Conservation (phyloP, 30 jellyfish, hydroid and myxozoan species). For the Nemopilema nomurai region DNA sequence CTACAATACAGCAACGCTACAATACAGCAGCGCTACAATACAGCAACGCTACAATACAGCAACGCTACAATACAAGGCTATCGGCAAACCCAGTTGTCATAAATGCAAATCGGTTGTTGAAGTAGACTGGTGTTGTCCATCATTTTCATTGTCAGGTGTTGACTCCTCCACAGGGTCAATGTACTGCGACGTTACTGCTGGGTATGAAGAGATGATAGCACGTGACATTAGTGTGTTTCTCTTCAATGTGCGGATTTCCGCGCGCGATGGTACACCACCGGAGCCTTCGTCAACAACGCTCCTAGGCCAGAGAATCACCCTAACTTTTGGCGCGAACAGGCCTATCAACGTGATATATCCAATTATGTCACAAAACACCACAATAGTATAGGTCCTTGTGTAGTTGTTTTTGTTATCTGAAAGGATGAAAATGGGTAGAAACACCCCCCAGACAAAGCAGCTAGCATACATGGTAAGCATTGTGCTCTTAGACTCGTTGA, state of each 20-base stretch:
- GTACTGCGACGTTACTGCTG: conserved; percentile 31
- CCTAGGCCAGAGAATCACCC: conserved; percentile 51
- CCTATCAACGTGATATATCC: conserved; percentile 90
- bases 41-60: no score
- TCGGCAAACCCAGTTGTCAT: background rate
- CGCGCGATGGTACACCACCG: conserved; percentile 43
- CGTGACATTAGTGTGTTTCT: conserved; percentile 53
- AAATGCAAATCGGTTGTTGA: conserved; percentile 64
- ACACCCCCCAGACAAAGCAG: conserved; percentile 91
- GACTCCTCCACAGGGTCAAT: conserved; percentile 20
- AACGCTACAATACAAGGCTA: background rate
- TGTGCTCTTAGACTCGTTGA: conserved; percentile 93
- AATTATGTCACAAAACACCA: conserved; percentile 68
- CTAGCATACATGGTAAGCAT: conserved; percentile 94
- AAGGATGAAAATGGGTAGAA: conserved; percentile 86
- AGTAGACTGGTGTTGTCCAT: conserved; percentile 40
- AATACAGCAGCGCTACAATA: no score
- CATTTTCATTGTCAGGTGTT: conserved; percentile 13
- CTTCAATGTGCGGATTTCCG: conserved; percentile 29
- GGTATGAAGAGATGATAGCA: conserved; percentile 60
- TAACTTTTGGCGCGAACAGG: conserved; percentile 74
- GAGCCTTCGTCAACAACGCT: conserved; percentile 40
- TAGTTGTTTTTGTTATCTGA: conserved; percentile 35
- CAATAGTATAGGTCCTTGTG: conserved; percentile 66
- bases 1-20: no score